Evolutionary conservation across 2,888 invertebrate species (phyloP).

Genomic region (Rhagium mordax): DNA sequence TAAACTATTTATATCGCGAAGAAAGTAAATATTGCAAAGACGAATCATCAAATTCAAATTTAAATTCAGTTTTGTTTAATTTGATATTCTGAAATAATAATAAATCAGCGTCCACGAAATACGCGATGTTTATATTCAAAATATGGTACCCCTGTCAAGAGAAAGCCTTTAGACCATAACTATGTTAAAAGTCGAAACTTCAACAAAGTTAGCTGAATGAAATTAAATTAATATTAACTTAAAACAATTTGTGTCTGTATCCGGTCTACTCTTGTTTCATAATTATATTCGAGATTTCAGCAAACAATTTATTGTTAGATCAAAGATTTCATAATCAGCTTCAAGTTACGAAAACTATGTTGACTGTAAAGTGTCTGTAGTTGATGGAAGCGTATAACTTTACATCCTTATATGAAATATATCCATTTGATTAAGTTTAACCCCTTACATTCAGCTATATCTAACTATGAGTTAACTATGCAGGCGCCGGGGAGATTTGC

Average conservation of each 20-base stretch:
- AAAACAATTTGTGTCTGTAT: conserved; percentile 29
- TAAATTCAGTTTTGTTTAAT: too few relatives aligned
- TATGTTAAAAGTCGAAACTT: conserved; percentile 6
- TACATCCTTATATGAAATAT: conserved; percentile 45
- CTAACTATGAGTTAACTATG: conserved; percentile 51
- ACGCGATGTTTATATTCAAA: background rate
- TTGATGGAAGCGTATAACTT: conserved; percentile 29
- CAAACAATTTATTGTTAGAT: conserved; percentile 28
- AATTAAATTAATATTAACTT: conserved; percentile 30
- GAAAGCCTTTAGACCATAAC: background rate
- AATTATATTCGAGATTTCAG: conserved; percentile 28
- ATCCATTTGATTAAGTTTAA: conserved; percentile 53
- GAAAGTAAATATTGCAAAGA: too few relatives aligned
- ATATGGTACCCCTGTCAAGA: background rate
- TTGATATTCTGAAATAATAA: too few relatives aligned
- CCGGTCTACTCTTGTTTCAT: conserved; percentile 23
- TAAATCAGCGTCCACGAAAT: background rate
- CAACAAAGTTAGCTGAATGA: background rate
- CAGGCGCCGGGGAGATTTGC: conserved; percentile 46
- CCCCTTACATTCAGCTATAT: conserved; percentile 42
- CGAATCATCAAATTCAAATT: too few relatives aligned
- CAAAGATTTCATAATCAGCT: conserved; percentile 33
- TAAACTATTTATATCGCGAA: too few relatives aligned
- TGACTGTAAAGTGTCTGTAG: conserved; percentile 30
- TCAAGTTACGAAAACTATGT: conserved; percentile 28